Percentiles rank a stretch among this genome's conserved stretches.
These are phyloP conservation scores for Nasonovia ribisnigri DNA, from an alignment of 2,888 invertebrate genomes.

Conservation along the genomic window DNA sequence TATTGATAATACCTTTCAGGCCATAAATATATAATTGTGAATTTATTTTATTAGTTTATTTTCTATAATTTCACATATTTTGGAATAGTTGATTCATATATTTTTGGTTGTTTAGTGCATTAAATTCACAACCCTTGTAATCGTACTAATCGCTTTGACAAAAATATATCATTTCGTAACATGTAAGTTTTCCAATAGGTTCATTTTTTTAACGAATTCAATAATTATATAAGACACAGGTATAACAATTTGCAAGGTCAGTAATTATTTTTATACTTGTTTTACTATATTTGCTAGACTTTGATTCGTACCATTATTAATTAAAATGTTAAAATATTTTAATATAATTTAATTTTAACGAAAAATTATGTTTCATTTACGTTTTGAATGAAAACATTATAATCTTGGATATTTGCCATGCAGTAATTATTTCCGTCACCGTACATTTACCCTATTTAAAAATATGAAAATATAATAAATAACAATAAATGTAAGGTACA, in stretches of 20 bases:
- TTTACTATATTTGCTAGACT: slow-evolving; percentile 3
- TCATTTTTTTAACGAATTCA: not conserved
- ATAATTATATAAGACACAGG: not conserved
- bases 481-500: not conserved
- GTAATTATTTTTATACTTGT: not conserved
- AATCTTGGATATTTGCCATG: slow-evolving; percentile 46
- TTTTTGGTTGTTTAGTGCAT: too few relatives aligned
- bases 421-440: slow-evolving; percentile 44
- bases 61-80: not conserved
- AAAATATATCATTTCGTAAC: not conserved
- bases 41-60: not conserved
- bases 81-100: not conserved
- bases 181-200: too few relatives aligned
- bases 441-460: not conserved
- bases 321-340: not conserved
- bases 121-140: not conserved
- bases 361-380: slow-evolving; percentile 9
- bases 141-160: not conserved
- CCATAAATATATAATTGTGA: not conserved
- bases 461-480: slow-evolving; percentile 41
- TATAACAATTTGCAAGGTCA: not conserved
- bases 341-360: slow-evolving; percentile 17
- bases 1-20: not conserved
- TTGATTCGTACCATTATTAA: slow-evolving; percentile 10
- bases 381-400: slow-evolving; percentile 31